These are phyloP conservation scores for Nectonema munidae DNA, from an alignment of 2,888 invertebrate species.

Conservation along the genomic window DNA sequence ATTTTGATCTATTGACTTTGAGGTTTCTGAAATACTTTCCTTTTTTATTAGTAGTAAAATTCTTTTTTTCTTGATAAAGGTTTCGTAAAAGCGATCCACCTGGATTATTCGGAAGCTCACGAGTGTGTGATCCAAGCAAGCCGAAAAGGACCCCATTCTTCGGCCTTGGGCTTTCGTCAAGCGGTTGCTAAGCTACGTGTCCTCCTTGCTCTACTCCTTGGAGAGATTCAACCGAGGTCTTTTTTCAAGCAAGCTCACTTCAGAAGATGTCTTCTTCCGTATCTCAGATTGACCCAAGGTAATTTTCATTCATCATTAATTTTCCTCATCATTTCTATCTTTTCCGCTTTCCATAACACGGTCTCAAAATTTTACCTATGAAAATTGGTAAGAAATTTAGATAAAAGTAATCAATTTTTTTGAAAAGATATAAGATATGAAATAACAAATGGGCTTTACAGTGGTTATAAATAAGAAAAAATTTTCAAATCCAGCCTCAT, in stretches of 20 bases:
- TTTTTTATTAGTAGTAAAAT: slow-evolving; percentile 2
- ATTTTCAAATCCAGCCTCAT: too few species aligned
- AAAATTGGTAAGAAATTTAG: too few species aligned
- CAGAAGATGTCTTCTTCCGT: slow-evolving; percentile 56
- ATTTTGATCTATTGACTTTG: too few species aligned
- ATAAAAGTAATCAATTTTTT: too few species aligned
- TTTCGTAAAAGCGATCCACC: slow-evolving; percentile 63
- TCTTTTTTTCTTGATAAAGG: slow-evolving; percentile 27
- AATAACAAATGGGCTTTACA: too few species aligned
- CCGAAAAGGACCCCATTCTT: slow-evolving; percentile 79
- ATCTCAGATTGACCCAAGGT: slow-evolving; percentile 72
- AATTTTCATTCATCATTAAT: slow-evolving; percentile 6
- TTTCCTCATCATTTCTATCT: too few species aligned
- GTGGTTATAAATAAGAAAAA: too few species aligned
- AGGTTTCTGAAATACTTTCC: too few species aligned
- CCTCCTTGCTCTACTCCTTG: slow-evolving; percentile 63
- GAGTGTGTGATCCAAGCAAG: slow-evolving; percentile 65
- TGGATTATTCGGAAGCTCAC: slow-evolving; percentile 87
- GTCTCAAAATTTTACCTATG: too few species aligned
- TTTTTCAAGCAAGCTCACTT: slow-evolving; percentile 65
- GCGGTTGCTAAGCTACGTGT: slow-evolving; percentile 38
- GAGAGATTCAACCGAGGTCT: slow-evolving; percentile 82
- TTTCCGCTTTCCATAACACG: too few species aligned
- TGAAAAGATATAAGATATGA: too few species aligned
- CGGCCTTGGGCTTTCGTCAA: slow-evolving; percentile 92